Evolutionary conservation across 1,140 invertebrate species (phyloP), one percentile per base, ranked within the genome.

Genomic region (Archivesica marissinica): DNA sequence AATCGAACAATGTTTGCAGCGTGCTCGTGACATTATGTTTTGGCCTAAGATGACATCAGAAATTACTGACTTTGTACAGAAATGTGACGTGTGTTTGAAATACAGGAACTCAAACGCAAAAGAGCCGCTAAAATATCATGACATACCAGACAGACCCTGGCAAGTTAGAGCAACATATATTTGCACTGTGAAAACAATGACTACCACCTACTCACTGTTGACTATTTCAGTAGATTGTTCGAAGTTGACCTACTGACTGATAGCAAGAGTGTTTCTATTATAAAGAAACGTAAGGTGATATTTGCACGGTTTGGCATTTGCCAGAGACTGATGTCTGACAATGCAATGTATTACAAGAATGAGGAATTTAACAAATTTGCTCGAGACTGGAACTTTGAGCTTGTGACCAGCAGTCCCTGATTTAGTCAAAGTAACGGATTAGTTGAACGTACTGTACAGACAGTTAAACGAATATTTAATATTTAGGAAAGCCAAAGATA

Each of bases 301-400:
- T 39, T 64, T n/a, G 30, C 64, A 47, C 15, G 74, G 9, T 13
- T 56, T 44, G 47, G 50, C 39, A 87, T 88, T 15, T 83, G 59
- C 33, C 47, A 86, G 25, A 83, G 70, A n/a, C 23, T 89, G 28
- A 74, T 86, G 3, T 79, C 70, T 0, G 86, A 90, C 68, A 89
- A 88, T 61, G 86, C 81, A 54, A 56, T 84, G 1, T 79, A 86
- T 20, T 87, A 47, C 41, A 23, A 47, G 23, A 44, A 23, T 13
- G 41, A 77, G 41, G n/a, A 17, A 54, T 54, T 76, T 38, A 20
- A 28, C 6, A 25, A 25, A 50, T 77, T 56, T 77, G 56, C 39
- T 4, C 9, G 33, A 41, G 54, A 61, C 20, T 79, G 76, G 38
- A 35, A 33, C n/a, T 79, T 79, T 64, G 38, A 44, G 2, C 76